These are phyloP conservation scores for Drosophila mulleri DNA, from an alignment of 2,888 invertebrate genomes.

Conservation along the genomic window DNA sequence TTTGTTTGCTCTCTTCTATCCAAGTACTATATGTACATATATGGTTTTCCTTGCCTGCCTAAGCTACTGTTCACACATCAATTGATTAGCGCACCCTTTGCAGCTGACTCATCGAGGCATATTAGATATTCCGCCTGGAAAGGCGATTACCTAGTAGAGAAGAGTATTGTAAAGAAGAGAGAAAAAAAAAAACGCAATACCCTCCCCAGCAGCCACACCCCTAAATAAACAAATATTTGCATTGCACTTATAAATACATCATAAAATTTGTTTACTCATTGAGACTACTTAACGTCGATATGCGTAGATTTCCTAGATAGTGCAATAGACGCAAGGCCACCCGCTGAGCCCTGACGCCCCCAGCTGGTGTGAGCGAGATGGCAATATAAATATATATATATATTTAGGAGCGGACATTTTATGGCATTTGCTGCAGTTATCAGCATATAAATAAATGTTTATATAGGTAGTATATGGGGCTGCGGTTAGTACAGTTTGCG, in stretches of 20 bases:
- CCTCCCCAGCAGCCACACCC: neutral
- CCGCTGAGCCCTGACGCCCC: constrained; percentile 11
- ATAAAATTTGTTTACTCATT: constrained; percentile 70
- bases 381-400: neutral
- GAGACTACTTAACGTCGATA: constrained; percentile 66
- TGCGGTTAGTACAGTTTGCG: constrained; percentile 67
- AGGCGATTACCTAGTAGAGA: neutral
- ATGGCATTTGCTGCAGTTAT: constrained; percentile 46
- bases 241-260: constrained; percentile 65
- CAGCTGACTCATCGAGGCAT: constrained; percentile 18
- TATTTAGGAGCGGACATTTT: constrained; percentile 17
- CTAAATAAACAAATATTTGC: constrained; percentile 53
- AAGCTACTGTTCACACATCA: constrained; percentile 1
- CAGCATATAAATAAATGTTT: constrained; percentile 22
- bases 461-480: constrained; percentile 51
- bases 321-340: constrained; percentile 35
- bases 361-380: constrained; percentile 27
- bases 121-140: constrained; percentile 4
- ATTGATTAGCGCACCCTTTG: constrained; percentile 5
- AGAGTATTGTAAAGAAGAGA: neutral
- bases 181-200: neutral
- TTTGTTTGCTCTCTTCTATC: neutral
- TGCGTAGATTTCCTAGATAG: constrained; percentile 66
- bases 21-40: neutral
- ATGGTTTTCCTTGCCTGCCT: neutral